Evolutionary conservation across 2,113 vertebrate species (phyloP).

Genomic region (Tauraco erythrolophus): DNA sequence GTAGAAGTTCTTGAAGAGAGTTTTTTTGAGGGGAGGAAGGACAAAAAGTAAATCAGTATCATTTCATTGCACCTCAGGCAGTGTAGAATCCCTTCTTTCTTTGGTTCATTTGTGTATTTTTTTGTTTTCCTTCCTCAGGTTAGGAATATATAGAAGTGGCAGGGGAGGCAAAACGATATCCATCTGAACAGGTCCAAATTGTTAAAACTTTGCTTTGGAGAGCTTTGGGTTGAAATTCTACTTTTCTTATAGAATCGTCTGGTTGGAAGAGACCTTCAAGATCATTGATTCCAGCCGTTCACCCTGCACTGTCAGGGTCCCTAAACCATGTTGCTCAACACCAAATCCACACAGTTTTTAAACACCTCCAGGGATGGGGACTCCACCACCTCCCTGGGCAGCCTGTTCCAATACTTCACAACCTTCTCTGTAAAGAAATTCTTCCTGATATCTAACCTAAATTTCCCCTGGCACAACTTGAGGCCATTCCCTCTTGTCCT

Average conservation of each 20-base stretch:
- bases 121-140: neutral
- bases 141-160: neutral
- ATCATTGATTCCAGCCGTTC: too few relatives aligned
- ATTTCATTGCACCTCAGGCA: neutral
- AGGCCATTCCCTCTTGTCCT: too few relatives aligned
- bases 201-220: neutral
- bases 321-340: too few relatives aligned
- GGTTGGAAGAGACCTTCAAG: too few relatives aligned
- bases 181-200: neutral
- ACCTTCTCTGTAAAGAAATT: too few relatives aligned
- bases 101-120: neutral
- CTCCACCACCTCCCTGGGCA: too few relatives aligned
- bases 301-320: too few relatives aligned
- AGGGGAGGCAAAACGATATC: neutral
- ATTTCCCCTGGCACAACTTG: too few relatives aligned
- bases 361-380: too few relatives aligned
- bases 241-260: neutral
- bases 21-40: neutral
- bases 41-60: neutral
- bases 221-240: neutral
- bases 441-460: too few relatives aligned
- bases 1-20: neutral
- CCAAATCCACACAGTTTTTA: too few relatives aligned
- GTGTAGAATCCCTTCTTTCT: neutral
- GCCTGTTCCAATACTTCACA: too few relatives aligned